Percentiles rank a stretch among this genome's conserved stretches.
Evolutionary conservation across 2,797 vertebrate species (phyloP).

Genomic region (Apogon talboti): DNA sequence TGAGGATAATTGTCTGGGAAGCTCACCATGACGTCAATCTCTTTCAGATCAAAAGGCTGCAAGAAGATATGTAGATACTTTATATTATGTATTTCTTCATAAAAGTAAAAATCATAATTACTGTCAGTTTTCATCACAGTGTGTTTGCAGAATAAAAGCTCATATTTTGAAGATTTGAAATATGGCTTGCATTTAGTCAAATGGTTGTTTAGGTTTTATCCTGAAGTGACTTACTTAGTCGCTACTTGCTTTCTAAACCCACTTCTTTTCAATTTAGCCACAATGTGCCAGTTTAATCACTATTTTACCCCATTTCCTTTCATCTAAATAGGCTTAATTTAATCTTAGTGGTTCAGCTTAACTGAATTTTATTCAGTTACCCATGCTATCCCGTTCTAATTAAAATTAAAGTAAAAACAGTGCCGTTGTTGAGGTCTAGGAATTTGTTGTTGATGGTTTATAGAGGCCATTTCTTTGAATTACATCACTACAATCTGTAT

Average conservation of each 20-base stretch:
- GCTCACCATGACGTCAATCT: constrained; percentile 86
- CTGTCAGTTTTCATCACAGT: no score
- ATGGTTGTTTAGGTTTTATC: background rate
- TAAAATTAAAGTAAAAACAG: background rate
- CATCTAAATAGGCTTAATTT: constrained; percentile 10
- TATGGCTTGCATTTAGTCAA: background rate
- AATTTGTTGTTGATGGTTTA: background rate
- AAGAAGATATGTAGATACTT: constrained; percentile 5
- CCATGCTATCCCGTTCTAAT: constrained; percentile 2
- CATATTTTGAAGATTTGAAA: background rate
- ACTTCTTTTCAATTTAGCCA: background rate
- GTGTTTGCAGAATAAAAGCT: no score
- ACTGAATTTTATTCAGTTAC: constrained; percentile 2
- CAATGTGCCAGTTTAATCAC: constrained; percentile 17
- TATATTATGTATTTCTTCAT: no score
- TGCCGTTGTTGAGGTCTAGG: background rate
- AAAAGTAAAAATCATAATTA: no score
- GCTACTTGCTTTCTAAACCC: background rate
- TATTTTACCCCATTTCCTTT: constrained; percentile 17
- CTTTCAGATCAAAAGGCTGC: constrained; percentile 88
- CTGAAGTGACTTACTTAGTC: background rate
- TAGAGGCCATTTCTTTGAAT: background rate
- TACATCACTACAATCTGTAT: no score
- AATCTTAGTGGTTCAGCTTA: constrained; percentile 10
- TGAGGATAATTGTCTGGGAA: constrained; percentile 86